A percentile compares a stretch with the other conserved stretches of the same genome.
Evolutionary conservation across 2,113 vertebrate genomes (phyloP).

Genomic region (Rhynchopsitta pachyrhyncha): DNA sequence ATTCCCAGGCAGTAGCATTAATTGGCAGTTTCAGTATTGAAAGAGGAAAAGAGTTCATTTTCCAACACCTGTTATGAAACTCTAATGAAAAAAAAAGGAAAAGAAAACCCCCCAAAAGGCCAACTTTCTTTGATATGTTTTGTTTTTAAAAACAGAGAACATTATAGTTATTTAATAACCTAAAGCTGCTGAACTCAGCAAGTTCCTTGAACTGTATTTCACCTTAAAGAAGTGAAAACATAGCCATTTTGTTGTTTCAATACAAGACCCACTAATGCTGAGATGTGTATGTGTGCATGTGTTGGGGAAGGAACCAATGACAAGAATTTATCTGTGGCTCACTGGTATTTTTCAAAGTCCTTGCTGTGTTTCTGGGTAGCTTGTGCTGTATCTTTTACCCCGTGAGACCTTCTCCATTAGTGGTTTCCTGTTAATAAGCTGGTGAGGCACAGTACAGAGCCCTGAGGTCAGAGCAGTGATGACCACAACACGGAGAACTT

Average conservation of each 20-base stretch:
- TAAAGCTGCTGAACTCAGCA: not conserved
- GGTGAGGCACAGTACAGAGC: not conserved
- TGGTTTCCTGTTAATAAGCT: not conserved
- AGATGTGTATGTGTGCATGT: not conserved
- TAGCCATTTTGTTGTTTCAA: not conserved
- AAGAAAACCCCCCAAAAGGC: not conserved
- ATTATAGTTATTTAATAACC: not conserved
- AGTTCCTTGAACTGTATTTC: not conserved
- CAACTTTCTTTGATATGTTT: not conserved
- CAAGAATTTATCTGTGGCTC: not conserved
- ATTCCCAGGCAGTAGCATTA: not conserved
- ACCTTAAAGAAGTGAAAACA: not conserved
- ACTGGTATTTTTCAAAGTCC: not conserved
- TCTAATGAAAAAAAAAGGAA: not conserved
- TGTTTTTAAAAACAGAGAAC: not conserved
- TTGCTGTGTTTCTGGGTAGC: not conserved
- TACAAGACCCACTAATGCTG: not conserved
- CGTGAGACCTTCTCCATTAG: not conserved
- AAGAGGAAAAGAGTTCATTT: not conserved
- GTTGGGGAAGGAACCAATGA: not conserved
- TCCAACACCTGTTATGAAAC: not conserved
- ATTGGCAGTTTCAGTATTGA: not conserved
- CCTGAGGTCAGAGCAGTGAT: not conserved
- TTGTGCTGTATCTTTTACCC: not conserved
- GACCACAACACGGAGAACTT: not conserved